Evolutionary conservation across 2,888 invertebrate genomes (phyloP), one percentile per base, ranked within the genome.

Genomic region (Anthoptus insignis): DNA sequence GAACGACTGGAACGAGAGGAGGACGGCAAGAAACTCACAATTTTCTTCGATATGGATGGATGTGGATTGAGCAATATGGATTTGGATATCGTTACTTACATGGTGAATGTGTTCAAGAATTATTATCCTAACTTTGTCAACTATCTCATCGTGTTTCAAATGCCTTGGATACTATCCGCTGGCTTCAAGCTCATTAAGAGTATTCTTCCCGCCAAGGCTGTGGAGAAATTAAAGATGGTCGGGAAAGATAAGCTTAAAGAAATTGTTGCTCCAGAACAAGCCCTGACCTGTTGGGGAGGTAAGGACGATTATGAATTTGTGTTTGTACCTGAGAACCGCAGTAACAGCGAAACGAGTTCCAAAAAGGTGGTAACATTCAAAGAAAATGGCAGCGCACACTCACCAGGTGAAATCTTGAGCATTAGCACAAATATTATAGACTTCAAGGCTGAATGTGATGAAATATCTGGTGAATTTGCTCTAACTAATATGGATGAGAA

Each of bases 141-240:
- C 77, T 97, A 97, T 80, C 97, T 98, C 74, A 92, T 98, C 65
- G 96, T 98, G 53, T 97, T 94, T 83, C 97, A 98, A 83, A 96
- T 98, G 96, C 97, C 98, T 3, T 98, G 98, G 98, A 94, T 98
- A 27, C 88, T 98, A 67, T 97, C 96, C 84, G 97, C 98, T 73
- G 97, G 97, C 13, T 98, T 98, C 90, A 97, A 96, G 88, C 94
- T 98, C 59, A 96, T 98, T 47, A 98, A 97, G 86, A 91, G 95
- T 1, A 95, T 97, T 94, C 85, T 98, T 66, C 97, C 97, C 21
- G 95, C 97, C 21, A 97, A 97, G 83, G 97, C 97, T 47, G 96
- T 97, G 39, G 96, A 97, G 79, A 95, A 96, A 87, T 96, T 98
- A 72, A 97, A 97, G 84, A 96, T 97, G 88, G 94, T 97, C 2